Base-by-base conservation (phyloP, 2,888 invertebrate genomes). In the Periphyllus acericola region DNA sequence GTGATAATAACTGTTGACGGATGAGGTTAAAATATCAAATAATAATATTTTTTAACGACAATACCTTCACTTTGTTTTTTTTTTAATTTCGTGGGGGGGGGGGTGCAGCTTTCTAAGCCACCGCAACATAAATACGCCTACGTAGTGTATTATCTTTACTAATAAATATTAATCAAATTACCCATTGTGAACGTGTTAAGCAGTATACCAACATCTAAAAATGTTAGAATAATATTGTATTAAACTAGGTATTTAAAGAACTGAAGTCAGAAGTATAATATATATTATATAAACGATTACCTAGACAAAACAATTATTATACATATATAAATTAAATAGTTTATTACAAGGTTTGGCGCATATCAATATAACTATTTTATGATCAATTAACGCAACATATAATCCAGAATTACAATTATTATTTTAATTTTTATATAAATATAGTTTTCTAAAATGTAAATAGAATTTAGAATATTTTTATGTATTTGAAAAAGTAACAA, bases 401-500 rank as follows among this genome's bases (percentile, higher is more conserved):
- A 75, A 6, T 75, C 29, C 40, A 83, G 25, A 83, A 29, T 72
- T n/a, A 72, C 40, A 60, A 83, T 9, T 55, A 40, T 71, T 82
- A 25, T 76, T 76, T 29, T 29, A n/a, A 55, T 21, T 19, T 74
- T 74, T n/a, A 29, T 74, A 83, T 52, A 52, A 83, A 83, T 36
- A 60, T 75, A 60, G 6, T 36, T 34, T 36, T 40, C 34, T 75
- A 75, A 40, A 72, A 29, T 82, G 9, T n/a, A 60, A 75, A 36
- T 40, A 74, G 19, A 40, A 75, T 83, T 83, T 83, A 60, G 75
- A 40, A 40, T 60, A 36, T 76, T n/a, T 84, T n/a, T 76, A 3
- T 32, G 25, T 76, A 55, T 25, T 71, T 40, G 19, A 74, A 71
- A n/a, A 74, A 40, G 52, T 32, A 46, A 21, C 1, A 81, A 32